Percentiles rank a stretch among this genome's conserved stretches.
Evolutionary conservation across 2,888 invertebrate genomes (phyloP).

Genomic region (Spatulosminthurus flaviceps): DNA sequence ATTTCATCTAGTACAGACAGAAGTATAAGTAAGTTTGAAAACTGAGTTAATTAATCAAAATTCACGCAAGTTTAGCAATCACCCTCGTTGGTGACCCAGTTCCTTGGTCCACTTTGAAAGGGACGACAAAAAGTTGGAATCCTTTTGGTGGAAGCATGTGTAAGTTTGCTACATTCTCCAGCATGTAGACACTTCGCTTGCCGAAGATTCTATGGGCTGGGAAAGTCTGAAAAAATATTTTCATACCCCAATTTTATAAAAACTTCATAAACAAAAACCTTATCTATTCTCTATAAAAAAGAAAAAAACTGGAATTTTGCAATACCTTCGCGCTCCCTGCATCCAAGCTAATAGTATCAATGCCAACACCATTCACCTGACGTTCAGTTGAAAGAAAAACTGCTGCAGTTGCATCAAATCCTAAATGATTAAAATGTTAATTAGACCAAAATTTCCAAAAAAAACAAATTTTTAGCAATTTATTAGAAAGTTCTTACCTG

Average conservation of each 20-base stretch:
- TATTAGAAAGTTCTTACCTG: slow-evolving; percentile 46
- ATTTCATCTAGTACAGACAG: too few relatives aligned
- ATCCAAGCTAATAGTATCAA: slow-evolving; percentile 58
- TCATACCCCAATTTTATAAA: too few relatives aligned
- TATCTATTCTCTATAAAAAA: too few relatives aligned
- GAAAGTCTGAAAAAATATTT: slow-evolving; percentile 37
- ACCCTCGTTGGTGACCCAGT: slow-evolving; percentile 52
- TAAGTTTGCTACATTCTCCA: slow-evolving; percentile 55
- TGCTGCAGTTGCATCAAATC: slow-evolving; percentile 52
- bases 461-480: too few relatives aligned
- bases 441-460: not conserved
- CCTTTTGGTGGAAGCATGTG: slow-evolving; percentile 53
- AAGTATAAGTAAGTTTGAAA: too few relatives aligned
- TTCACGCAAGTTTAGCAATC: slow-evolving; percentile 32
- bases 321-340: slow-evolving; percentile 54
- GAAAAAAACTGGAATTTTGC: too few relatives aligned
- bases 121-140: slow-evolving; percentile 48
- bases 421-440: too few relatives aligned
- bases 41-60: too few relatives aligned
- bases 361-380: slow-evolving; percentile 58
- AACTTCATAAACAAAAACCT: too few relatives aligned
- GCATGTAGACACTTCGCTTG: slow-evolving; percentile 42
- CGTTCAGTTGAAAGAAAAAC: slow-evolving; percentile 54
- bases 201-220: slow-evolving; percentile 50
- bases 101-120: slow-evolving; percentile 51